Conservation (phyloP, 2,113 vertebrate species). For the Pollachius pollachius region DNA sequence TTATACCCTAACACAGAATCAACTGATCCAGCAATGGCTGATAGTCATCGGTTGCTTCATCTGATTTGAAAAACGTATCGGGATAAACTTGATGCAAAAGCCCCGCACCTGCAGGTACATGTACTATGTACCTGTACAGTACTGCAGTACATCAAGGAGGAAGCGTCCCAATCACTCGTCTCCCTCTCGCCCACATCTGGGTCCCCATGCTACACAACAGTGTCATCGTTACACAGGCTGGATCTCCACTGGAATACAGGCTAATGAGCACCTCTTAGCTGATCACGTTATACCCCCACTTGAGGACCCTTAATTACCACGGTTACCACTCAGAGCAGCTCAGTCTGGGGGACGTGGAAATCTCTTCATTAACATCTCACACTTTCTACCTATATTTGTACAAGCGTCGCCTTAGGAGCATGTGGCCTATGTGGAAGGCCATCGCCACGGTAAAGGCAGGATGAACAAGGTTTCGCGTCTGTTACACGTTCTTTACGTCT, state of each 20-base stretch:
- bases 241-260: slow-evolving; percentile 66
- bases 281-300: slow-evolving; percentile 75
- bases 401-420: slow-evolving; percentile 12
- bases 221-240: slow-evolving; percentile 62
- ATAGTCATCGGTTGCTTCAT: too few species aligned
- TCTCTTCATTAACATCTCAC: slow-evolving; percentile 65
- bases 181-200: slow-evolving; percentile 52
- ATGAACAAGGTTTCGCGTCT: too few species aligned
- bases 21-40: too few species aligned
- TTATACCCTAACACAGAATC: too few species aligned
- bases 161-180: too few species aligned
- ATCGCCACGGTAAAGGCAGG: too few species aligned
- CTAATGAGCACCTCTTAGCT: slow-evolving; percentile 73
- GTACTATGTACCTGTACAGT: too few species aligned
- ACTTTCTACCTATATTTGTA: slow-evolving; percentile 58
- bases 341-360: slow-evolving; percentile 53
- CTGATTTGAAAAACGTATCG: too few species aligned
- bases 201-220: slow-evolving; percentile 47
- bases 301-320: slow-evolving; percentile 75
- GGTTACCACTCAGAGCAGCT: slow-evolving; percentile 48
- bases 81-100: too few species aligned
- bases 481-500: background rate
- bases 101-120: too few species aligned
- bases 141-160: too few species aligned
- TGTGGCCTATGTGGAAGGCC: slow-evolving; percentile 11